These are phyloP conservation scores for Parauchenoglanis ngamensis DNA, from an alignment of 2,797 vertebrate species.

Conservation along the genomic window DNA sequence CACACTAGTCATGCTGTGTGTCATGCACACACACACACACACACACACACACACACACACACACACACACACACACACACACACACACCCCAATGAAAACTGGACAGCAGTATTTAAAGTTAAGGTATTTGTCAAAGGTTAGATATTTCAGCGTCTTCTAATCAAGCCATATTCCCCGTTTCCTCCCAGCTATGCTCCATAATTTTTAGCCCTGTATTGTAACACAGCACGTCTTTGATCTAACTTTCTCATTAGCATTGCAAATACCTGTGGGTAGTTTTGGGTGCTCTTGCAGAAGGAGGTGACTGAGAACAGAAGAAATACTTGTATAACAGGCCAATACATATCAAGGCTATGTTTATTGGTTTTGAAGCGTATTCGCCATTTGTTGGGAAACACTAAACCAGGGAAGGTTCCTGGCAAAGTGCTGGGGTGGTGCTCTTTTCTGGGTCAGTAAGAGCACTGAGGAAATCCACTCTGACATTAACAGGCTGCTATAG, in stretches of 20 bases:
- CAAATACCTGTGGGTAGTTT: constrained; percentile 68
- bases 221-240: constrained; percentile 77
- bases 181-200: constrained; percentile 67
- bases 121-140: constrained; percentile 74
- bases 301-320: constrained; percentile 63
- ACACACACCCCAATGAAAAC: background rate
- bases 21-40: constrained; percentile 15
- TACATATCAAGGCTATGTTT: constrained; percentile 79
- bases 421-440: constrained; percentile 78
- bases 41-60: constrained; percentile 7
- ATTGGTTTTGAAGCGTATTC: constrained; percentile 82
- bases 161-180: constrained; percentile 79
- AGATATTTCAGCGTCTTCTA: constrained; percentile 77
- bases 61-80: constrained; percentile 15
- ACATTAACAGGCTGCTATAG: constrained; percentile 83
- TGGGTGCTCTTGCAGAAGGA: constrained; percentile 62
- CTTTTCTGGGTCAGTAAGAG: constrained; percentile 76
- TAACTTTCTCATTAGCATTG: constrained; percentile 78
- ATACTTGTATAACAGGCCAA: constrained; percentile 79
- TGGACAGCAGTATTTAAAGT: constrained; percentile 47
- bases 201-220: constrained; percentile 73
- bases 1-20: background rate
- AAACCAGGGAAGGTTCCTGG: constrained; percentile 78
- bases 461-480: constrained; percentile 78
- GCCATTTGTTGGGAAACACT: constrained; percentile 78